These are phyloP conservation scores for Dreissena rostriformis DNA, from an alignment of 1,140 invertebrate genomes.

Conservation along the genomic window DNA sequence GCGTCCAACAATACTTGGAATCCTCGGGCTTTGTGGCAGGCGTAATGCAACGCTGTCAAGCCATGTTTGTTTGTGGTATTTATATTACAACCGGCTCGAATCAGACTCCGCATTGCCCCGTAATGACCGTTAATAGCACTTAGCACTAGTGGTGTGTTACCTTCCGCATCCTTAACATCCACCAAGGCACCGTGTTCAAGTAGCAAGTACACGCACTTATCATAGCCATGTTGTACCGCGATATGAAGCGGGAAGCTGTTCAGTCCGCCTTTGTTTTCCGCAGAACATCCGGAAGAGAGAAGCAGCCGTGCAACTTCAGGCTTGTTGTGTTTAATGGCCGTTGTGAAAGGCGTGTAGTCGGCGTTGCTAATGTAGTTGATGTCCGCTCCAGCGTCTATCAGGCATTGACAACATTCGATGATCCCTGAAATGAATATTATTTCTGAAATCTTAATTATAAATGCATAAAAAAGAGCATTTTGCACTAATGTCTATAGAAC, in stretches of 20 bases:
- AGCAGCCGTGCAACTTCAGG: conserved; percentile 24
- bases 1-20: conserved; percentile 65
- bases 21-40: conserved; percentile 52
- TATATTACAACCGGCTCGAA: conserved; percentile 58
- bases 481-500: not conserved
- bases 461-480: not conserved
- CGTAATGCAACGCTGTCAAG: conserved; percentile 70
- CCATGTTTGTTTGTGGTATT: conserved; percentile 64
- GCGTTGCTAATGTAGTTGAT: conserved; percentile 65
- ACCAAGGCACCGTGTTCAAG: conserved; percentile 94
- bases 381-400: conserved; percentile 65
- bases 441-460: not conserved
- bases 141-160: conserved; percentile 66
- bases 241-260: conserved; percentile 68
- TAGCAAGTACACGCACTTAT: conserved; percentile 91
- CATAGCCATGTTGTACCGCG: conserved; percentile 91
- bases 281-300: not conserved
- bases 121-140: conserved; percentile 57
- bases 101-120: conserved; percentile 57
- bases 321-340: conserved; percentile 34
- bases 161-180: conserved; percentile 84
- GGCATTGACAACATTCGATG: conserved; percentile 65
- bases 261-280: conserved; percentile 4
- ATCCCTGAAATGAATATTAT: conserved; percentile 52
- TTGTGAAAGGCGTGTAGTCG: conserved; percentile 52